Conservation (phyloP, 2,797 vertebrate genomes). For the Rhadinocentrus ornatus region DNA sequence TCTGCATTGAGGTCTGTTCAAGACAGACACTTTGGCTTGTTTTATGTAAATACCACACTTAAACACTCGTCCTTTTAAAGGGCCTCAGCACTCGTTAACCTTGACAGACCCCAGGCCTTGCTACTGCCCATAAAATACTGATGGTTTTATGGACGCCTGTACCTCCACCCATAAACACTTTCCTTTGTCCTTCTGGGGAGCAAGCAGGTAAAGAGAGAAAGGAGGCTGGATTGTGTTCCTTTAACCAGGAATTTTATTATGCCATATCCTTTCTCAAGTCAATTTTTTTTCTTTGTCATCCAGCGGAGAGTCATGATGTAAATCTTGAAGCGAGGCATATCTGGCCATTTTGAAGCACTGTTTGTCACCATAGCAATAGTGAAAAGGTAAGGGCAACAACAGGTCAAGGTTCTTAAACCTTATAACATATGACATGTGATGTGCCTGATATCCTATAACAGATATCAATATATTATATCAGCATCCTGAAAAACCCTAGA, state of each 20-base stretch:
- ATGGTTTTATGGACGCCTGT: conserved; percentile 66
- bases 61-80: conserved; percentile 68
- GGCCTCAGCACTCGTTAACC: conserved; percentile 61
- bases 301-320: not conserved
- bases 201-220: not conserved
- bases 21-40: conserved; percentile 42
- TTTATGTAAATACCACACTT: conserved; percentile 76
- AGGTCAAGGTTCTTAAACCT: conserved; percentile 2
- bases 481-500: not conserved
- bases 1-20: conserved; percentile 15
- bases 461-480: conserved; percentile 1
- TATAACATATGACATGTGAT: conserved; percentile 5
- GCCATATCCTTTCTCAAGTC: not conserved
- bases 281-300: not conserved
- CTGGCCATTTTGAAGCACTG: not conserved
- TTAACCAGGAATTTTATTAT: conserved; percentile 19
- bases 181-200: conserved; percentile 58
- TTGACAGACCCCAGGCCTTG: conserved; percentile 55
- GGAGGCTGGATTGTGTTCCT: conserved; percentile 11
- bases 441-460: conserved; percentile 10
- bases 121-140: conserved; percentile 63
- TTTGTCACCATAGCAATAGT: conserved; percentile 11
- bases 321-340: conserved; percentile 1
- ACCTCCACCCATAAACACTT: conserved; percentile 57
- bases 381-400: not conserved